These are phyloP conservation scores for Lepus townsendii DNA, from an alignment of 2,797 vertebrate species.

Conservation along the genomic window DNA sequence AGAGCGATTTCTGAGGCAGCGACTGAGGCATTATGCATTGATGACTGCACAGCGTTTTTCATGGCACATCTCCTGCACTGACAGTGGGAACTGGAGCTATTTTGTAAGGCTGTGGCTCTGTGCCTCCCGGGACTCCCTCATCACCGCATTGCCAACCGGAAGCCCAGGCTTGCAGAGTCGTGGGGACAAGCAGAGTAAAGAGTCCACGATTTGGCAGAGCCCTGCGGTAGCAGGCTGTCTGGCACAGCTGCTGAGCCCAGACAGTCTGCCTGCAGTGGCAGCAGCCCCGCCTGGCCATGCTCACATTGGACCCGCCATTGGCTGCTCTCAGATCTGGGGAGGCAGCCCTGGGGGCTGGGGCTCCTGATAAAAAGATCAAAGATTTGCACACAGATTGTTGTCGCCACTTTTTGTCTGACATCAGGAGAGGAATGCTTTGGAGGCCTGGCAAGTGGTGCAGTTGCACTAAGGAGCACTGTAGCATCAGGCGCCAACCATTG, in stretches of 20 bases:
- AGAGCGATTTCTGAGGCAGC: background rate
- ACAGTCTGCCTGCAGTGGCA: accelerated
- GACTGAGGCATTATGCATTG: background rate
- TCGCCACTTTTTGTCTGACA: background rate
- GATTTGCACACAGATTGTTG: background rate
- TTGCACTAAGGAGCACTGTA: background rate
- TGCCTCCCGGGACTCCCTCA: background rate
- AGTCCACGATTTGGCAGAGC: background rate
- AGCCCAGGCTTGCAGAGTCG: background rate
- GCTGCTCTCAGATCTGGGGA: background rate
- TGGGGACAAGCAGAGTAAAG: background rate
- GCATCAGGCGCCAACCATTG: background rate
- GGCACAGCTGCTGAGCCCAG: background rate
- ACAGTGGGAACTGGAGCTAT: slow-evolving; percentile 12
- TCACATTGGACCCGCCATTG: background rate
- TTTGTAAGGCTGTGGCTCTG: background rate
- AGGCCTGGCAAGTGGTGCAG: background rate
- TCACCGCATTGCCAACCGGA: background rate
- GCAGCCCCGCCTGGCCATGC: background rate
- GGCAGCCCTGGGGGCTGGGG: background rate
- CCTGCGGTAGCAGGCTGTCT: too few relatives aligned
- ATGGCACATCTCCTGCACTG: accelerated
- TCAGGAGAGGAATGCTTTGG: background rate
- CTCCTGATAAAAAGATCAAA: slow-evolving; percentile 33
- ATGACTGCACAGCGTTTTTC: background rate